These are phyloP conservation scores for Diuraphis noxia DNA, from an alignment of 1,140 invertebrate genomes.

Conservation along the genomic window DNA sequence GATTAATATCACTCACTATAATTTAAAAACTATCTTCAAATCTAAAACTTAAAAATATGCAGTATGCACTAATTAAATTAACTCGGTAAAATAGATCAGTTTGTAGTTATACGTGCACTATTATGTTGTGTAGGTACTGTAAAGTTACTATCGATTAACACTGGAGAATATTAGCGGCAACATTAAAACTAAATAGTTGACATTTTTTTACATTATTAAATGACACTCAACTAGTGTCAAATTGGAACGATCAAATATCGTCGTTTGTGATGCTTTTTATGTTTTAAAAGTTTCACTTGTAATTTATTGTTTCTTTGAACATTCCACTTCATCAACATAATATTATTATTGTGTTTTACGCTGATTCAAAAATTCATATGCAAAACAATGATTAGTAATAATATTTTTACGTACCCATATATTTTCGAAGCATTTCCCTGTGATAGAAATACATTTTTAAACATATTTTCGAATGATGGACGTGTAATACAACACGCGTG, in stretches of 20 bases:
- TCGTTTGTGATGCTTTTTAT: neutral
- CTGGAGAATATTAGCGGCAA: accelerated
- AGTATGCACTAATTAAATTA: too few species aligned
- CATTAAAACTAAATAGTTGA: neutral
- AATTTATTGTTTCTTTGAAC: neutral
- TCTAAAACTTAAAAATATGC: too few species aligned
- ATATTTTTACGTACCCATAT: neutral
- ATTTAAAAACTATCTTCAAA: too few species aligned
- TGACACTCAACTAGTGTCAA: neutral
- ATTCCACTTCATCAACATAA: neutral
- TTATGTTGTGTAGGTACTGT: neutral
- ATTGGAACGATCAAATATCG: neutral
- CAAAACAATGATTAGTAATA: neutral
- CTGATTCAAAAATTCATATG: too few species aligned
- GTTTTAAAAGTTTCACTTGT: neutral
- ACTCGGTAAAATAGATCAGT: neutral
- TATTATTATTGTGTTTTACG: neutral
- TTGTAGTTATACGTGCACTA: neutral
- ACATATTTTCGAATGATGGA: too few species aligned
- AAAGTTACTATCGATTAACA: neutral
- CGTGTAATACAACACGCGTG: too few species aligned
- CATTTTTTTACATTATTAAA: neutral
- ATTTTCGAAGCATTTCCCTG: neutral
- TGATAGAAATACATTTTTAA: too few species aligned
- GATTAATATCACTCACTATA: too few species aligned